Base-by-base conservation (phyloP, 1,140 invertebrate species). In the Laodelphax striatellus region DNA sequence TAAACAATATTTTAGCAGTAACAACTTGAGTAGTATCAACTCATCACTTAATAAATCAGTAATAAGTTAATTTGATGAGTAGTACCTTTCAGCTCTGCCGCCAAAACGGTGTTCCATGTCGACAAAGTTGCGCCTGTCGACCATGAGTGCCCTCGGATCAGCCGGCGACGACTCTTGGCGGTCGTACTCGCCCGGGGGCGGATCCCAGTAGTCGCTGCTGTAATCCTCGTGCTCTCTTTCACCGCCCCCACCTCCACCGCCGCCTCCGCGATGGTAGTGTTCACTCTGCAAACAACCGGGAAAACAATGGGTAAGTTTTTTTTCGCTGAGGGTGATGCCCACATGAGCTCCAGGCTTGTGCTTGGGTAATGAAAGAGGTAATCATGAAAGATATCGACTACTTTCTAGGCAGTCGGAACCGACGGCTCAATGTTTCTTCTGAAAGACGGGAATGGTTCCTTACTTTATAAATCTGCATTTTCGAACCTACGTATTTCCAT, bases 121-220 rank as follows among this genome's bases (percentile, higher is more conserved):
- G 68, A 28, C 24, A 28, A 67, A 0, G 69, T 76, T 41, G 63
- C 76, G 79, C 34, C 34, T 38, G 34, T 38, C 34, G 34, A 38
- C 34, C 34, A 38, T 38, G 10, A 38, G 34, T 9, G 34, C 5
- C 34, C 34, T 38, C 4, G 46, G 66, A 70, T 77, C 65, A 72
- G 77, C 67, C 71, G 76, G 66, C 68, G 73, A 67, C 24, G 69
- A 63, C 65, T 73, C 68, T 78, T 79, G 68, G 8, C 61, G 62
- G 43, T 70, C 70, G 54, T 68, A 68, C 21, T 82, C 81, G 61
- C 80, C 79, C 59, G 46, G 46, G 21, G 46, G 46, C 16, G 46
- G 46, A 50, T 50, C 46, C 46, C 80, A 72, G 67, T 81, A 82
- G 65, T 82, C 81, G 65, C 77, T 80, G 62, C 75, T 79, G 68